These are phyloP conservation scores for Ceratotherium simum DNA, from an alignment of 2,113 vertebrate genomes.

Conservation along the genomic window DNA sequence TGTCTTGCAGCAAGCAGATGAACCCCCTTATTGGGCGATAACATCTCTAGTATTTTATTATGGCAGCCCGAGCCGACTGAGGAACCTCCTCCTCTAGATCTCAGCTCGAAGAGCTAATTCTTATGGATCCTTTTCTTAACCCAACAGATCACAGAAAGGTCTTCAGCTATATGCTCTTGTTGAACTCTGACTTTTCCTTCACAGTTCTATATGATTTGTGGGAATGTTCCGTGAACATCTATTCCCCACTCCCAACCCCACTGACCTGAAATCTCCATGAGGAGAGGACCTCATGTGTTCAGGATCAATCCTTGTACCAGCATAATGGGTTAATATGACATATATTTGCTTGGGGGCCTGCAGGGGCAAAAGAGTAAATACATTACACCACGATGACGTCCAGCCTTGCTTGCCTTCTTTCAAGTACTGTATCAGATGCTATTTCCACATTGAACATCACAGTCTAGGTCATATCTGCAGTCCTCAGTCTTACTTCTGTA, in stretches of 20 bases:
- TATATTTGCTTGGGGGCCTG: neutral
- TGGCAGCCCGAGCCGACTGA: neutral
- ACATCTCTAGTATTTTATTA: neutral
- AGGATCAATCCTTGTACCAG: neutral
- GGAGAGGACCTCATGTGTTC: neutral
- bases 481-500: neutral
- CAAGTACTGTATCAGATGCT: no score
- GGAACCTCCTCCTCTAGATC: neutral
- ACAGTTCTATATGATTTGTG: neutral
- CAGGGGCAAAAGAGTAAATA: neutral
- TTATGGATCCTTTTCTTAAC: neutral
- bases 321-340: neutral
- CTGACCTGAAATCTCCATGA: neutral
- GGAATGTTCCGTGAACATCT: neutral
- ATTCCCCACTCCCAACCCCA: neutral
- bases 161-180: neutral
- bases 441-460: neutral
- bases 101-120: neutral
- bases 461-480: neutral
- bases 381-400: fast-evolving
- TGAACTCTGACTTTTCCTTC: no score
- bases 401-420: neutral
- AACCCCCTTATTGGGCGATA: no score
- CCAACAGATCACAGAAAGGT: neutral
- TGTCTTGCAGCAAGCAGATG: no score